Conservation (phyloP, 1,140 invertebrate species). For the Drosophila tani region DNA sequence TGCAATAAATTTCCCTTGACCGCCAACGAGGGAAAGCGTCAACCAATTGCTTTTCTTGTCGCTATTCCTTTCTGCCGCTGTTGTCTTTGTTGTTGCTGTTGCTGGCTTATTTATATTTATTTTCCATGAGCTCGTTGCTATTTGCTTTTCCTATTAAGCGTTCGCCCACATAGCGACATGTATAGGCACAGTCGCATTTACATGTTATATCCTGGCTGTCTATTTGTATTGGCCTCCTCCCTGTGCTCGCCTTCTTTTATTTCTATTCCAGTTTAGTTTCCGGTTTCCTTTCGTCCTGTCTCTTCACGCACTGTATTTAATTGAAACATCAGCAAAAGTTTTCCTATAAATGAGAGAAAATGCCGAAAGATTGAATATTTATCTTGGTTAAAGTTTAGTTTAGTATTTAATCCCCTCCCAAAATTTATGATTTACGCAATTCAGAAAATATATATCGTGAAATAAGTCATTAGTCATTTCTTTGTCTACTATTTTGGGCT, state of each 20-base stretch:
- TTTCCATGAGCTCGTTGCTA: constrained; percentile 71
- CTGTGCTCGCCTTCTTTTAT: constrained; percentile 45
- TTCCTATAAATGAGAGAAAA: constrained; percentile 16
- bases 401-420: background rate
- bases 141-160: constrained; percentile 77
- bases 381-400: constrained; percentile 19
- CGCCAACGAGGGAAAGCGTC: constrained; percentile 78
- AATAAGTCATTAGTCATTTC: constrained; percentile 10
- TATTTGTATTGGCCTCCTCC: constrained; percentile 59
- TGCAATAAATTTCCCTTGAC: constrained; percentile 80
- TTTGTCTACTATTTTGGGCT: constrained; percentile 4
- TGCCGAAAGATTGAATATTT: constrained; percentile 23
- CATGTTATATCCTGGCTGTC: constrained; percentile 61
- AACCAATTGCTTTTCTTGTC: constrained; percentile 51
- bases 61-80: constrained; percentile 14
- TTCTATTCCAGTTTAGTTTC: constrained; percentile 35
- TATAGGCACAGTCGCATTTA: constrained; percentile 48
- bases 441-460: background rate
- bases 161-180: constrained; percentile 31
- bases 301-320: constrained; percentile 55
- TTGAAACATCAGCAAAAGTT: constrained; percentile 69
- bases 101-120: constrained; percentile 77
- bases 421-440: constrained; percentile 14
- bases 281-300: constrained; percentile 6
- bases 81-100: constrained; percentile 59